Base-by-base conservation (phyloP, 2,888 invertebrate species). In the Listrodromus nycthemerus region DNA sequence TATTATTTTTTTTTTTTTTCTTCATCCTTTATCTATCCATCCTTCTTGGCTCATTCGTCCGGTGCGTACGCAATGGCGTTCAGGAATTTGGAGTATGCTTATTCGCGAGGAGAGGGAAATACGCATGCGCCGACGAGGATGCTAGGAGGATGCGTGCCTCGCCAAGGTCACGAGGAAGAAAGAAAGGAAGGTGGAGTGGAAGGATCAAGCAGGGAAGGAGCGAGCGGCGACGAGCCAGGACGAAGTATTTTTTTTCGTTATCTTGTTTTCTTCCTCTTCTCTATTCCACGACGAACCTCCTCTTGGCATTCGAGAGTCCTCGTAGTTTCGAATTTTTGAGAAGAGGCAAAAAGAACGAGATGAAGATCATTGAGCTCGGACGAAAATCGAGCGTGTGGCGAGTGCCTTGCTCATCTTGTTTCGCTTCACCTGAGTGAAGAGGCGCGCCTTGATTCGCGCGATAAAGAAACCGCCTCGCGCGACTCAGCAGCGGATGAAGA, bases 21-120 rank as follows among this genome's bases (percentile, higher is more conserved):
- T 74, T 73, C 73, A 63, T 80, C 52, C 37, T 55, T 33, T 63
- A 70, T 73, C 21, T 55, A 27, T 80, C 77, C 63, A 30, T 78
- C 70, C 83, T 80, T 78, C 21, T 71, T 58, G 10, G 65, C 16
- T 73, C 50, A 78, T 84, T 78, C 81, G 77, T 75, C 37, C 79
- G 33, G 37, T 76, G 82, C 67, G 75, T 82, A 70, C 75, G 79
- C 80, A 73, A 84, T 79, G 84, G 80, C 84, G 78, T 73, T 84
- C 75, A 80, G 83, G 80, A 83, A 83, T 83, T 83, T 83, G 77
- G 83, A 83, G 77, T 83, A 80, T 83, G 76, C 76, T 67, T 37
- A 33, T 82, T 63, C 55, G 67, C 65, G 24, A 24, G 21, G 24
- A 45, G 33, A 21, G 63, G n/a, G 41, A 58, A 58, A 70, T 61